Conservation (phyloP, 2,888 invertebrate genomes). For the Xestia c-nigrum region DNA sequence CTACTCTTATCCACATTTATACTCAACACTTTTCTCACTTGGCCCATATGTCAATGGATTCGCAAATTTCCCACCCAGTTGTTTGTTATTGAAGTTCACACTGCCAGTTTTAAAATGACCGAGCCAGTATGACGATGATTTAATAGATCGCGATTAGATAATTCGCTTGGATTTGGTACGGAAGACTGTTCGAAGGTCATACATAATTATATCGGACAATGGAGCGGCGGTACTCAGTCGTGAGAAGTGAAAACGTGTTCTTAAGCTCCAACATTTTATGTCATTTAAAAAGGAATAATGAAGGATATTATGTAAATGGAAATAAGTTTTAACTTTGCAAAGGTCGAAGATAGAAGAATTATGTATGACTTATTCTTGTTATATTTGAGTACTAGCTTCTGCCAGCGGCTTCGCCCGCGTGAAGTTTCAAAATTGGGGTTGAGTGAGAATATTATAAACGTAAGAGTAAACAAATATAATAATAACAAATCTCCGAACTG, state of each 20-base stretch:
- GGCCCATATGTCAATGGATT: neutral
- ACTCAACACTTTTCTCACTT: no score
- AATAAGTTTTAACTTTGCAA: neutral
- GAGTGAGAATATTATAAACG: no score
- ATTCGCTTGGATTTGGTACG: conserved; percentile 36
- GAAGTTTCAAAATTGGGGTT: no score
- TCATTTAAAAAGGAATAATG: neutral
- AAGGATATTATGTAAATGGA: neutral
- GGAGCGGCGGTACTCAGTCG: neutral
- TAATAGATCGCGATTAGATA: conserved; percentile 43
- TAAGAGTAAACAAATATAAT: no score
- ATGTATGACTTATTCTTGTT: neutral
- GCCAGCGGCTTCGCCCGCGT: no score
- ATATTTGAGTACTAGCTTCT: no score
- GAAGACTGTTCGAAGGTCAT: conserved; percentile 42
- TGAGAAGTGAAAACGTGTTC: conserved; percentile 24
- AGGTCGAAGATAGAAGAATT: neutral
- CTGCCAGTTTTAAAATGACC: conserved; percentile 6
- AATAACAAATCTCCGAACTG: no score
- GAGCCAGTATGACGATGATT: conserved; percentile 12
- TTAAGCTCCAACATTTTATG: neutral
- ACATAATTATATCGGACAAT: conserved; percentile 31
- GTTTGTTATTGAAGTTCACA: conserved; percentile 7
- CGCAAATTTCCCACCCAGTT: neutral
- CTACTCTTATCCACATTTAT: no score